These are phyloP conservation scores for Daubentonia madagascariensis DNA, from an alignment of 2,113 vertebrate genomes.

Conservation along the genomic window DNA sequence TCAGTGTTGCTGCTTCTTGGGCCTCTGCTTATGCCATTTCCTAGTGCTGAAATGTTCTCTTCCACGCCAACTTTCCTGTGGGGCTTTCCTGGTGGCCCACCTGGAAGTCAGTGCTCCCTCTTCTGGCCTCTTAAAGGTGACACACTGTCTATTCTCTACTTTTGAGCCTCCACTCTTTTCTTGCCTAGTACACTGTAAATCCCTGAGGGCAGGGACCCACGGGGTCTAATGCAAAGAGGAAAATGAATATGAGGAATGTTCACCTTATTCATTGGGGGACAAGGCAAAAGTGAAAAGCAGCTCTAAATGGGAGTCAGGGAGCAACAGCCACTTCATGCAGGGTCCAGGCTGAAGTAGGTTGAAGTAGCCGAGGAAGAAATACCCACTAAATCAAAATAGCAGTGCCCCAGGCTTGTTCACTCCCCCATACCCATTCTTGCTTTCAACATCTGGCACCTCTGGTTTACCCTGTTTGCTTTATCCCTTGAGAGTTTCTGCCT, in stretches of 20 bases:
- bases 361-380: not conserved
- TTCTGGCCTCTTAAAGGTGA: not conserved
- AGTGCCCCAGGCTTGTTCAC: not conserved
- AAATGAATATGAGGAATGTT: not conserved
- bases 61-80: not conserved
- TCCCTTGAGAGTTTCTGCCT: not conserved
- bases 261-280: not conserved
- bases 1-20: not conserved
- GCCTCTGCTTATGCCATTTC: not conserved
- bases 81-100: not conserved
- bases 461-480: not conserved
- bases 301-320: not conserved
- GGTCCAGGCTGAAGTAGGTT: not conserved
- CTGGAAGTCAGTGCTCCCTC: not conserved
- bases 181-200: not conserved
- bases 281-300: slow-evolving; percentile 4
- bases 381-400: not conserved
- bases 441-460: not conserved
- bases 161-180: not conserved
- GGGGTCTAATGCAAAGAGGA: not conserved
- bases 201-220: not conserved
- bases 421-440: no score
- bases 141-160: not conserved
- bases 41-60: not conserved
- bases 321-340: not conserved